Evolutionary conservation across 1,140 invertebrate species (phyloP), one percentile per base, ranked within the genome.

Genomic region (Hylaeus anthracinus): DNA sequence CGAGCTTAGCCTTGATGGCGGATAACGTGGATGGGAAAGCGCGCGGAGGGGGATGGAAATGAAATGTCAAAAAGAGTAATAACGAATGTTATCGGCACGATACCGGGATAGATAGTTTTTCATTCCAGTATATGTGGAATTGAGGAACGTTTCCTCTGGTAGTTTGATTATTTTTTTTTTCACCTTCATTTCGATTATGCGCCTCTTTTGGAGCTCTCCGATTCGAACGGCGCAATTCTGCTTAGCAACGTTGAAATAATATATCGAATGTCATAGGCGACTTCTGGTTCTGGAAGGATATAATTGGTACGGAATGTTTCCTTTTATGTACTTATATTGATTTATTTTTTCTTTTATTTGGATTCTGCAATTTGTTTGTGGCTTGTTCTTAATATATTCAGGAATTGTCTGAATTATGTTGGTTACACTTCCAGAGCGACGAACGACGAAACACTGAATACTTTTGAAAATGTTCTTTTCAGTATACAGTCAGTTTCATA

Each of bases 1-100:
- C 75, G 66, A 69, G 79, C 64, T 80, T 80, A 80, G 64, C 71
- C 41, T 12, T 14, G 51, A 37, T 48, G 77, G 61, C 48, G 53
- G 70, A 64, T 15, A 43, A 9, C 37, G 26, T 5, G 3, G 37
- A 51, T 4, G 58, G 43, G 65, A 14, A 41, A 41, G 12, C 26
- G 26, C 26, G 26, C 14, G 1, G 41, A 15, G 58, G 51, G 55
- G 41, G 60, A 72, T 79, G 77, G 77, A 79, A 79, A 79, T 79
- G 77, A 79, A 79, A 79, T 79, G 77, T 79, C 77, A 79, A 79
- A 79, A 79, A 79, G 77, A 79, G 70, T 79, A 79, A 79, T 79
- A 73, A 79, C 77, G 77, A 79, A 79, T 65, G 77, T 73, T 79
- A 79, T 79, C 77, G 77, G 72, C 73, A 58, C 58, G 61, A 79